Evolutionary conservation across 2,797 vertebrate genomes (phyloP), one percentile per base, ranked within the genome.

Genomic region (Aulostomus chinensis): DNA sequence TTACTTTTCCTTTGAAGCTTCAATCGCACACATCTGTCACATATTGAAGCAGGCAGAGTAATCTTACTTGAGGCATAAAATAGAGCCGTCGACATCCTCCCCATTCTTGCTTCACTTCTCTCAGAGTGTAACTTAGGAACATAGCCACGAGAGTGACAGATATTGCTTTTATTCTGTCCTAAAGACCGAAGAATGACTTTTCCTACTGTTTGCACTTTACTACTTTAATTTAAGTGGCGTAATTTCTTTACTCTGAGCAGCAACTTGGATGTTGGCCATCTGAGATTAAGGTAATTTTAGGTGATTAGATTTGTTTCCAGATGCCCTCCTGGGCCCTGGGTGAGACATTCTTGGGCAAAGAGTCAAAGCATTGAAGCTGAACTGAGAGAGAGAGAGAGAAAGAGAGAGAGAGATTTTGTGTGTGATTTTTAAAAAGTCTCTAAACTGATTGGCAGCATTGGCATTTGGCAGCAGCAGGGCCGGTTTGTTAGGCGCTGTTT

Each of bases 391-490:
- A n/a, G n/a, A n/a, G n/a, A n/a, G n/a, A n/a, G n/a, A n/a, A n/a
- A n/a, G n/a, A 32, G 47, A 49, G 26, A n/a, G n/a, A n/a, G n/a
- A n/a, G 49, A 72, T 78, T 71, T 53, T 49, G 31, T 10, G 25
- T 53, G 38, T 26, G 56, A 80, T 76, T 11, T 70, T 58, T 53
- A 15, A 66, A 73, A 50, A 31, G 34, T 33, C 41, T 37, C 39
- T 34, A 38, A 65, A 72, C 68, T 87, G 77, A 81, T 76, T 76
- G 68, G 78, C 81, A 80, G 45, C n/a, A 3, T 31, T 78, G 70
- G 45, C 54, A 68, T 88, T 81, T 86, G 60, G 63, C 52, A 56
- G 62, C 55, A 60, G 60, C 46, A 14, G 24, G 42, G 38, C 12
- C 12, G 6, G 32, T 78, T n/a, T n/a, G n/a, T n/a, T n/a, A n/a